Conservation (phyloP, 2,888 invertebrate species). For the Orthosia gothica region DNA sequence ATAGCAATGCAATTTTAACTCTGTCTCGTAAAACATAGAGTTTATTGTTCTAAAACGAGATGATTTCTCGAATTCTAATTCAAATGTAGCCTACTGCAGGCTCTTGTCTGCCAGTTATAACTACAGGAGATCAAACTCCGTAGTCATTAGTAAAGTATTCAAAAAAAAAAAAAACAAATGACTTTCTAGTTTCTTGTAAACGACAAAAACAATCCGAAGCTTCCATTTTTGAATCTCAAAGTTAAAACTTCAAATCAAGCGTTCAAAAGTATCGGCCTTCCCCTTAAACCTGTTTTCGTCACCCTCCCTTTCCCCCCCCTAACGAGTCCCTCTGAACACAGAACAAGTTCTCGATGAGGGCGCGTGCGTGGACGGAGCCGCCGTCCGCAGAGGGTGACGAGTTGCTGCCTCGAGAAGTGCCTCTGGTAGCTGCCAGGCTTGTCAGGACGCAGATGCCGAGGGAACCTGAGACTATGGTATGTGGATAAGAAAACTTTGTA, state of each 20-base stretch:
- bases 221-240: not conserved
- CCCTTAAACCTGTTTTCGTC: slow-evolving; percentile 24
- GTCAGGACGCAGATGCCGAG: slow-evolving; percentile 81
- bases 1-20: not conserved
- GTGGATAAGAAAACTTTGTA: not conserved
- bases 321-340: slow-evolving; percentile 78
- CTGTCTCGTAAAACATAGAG: not conserved
- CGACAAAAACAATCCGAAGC: not conserved
- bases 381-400: slow-evolving; percentile 81
- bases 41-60: not conserved
- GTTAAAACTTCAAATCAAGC: slow-evolving; percentile 1
- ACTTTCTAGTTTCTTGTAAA: not conserved
- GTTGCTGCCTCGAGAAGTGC: slow-evolving; percentile 73
- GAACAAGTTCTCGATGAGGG: slow-evolving; percentile 96
- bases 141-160: not conserved
- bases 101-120: not conserved
- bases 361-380: slow-evolving; percentile 95
- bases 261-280: slow-evolving; percentile 56
- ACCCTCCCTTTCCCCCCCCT: slow-evolving; percentile 40
- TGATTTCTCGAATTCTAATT: not conserved
- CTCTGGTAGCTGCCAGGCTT: slow-evolving; percentile 81
- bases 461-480: slow-evolving; percentile 79
- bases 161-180: not conserved
- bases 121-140: not conserved
- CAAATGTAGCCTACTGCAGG: too few species aligned